These are phyloP conservation scores for Drosophila ercepeae DNA, from an alignment of 1,140 invertebrate species.

Conservation along the genomic window DNA sequence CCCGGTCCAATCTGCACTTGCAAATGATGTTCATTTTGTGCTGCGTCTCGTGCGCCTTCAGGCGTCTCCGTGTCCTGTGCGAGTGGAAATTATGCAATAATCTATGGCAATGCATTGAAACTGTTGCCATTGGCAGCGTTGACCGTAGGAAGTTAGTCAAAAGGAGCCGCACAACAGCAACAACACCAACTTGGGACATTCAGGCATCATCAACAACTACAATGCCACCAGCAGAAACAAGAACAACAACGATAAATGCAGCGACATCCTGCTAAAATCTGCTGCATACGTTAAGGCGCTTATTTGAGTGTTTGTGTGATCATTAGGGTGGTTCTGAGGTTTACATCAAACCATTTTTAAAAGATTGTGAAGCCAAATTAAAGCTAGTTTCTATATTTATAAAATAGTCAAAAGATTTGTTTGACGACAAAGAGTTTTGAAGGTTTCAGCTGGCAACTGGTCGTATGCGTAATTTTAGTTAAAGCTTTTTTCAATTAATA, in stretches of 20 bases:
- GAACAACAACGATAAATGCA: slow-evolving; percentile 15
- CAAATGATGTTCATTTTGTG: slow-evolving; percentile 70
- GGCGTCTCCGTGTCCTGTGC: slow-evolving; percentile 18
- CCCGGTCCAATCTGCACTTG: slow-evolving; percentile 59
- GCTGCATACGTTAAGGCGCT: slow-evolving; percentile 65
- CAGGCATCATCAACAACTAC: slow-evolving; percentile 15
- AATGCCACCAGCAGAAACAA: background rate
- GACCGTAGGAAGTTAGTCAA: slow-evolving; percentile 57
- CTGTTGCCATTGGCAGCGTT: slow-evolving; percentile 68
- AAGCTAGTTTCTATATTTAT: too few relatives aligned
- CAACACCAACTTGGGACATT: slow-evolving; percentile 14
- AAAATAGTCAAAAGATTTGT: background rate
- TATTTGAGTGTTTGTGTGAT: slow-evolving; percentile 14
- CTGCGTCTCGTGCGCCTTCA: background rate
- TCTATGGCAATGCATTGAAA: slow-evolving; percentile 71
- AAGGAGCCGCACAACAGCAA: slow-evolving; percentile 36
- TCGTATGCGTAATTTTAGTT: background rate
- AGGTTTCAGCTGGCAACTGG: background rate
- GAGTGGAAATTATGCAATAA: slow-evolving; percentile 76
- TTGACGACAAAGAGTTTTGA: background rate
- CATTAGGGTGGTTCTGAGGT: background rate
- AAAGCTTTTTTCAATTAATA: too few relatives aligned
- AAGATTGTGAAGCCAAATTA: too few relatives aligned
- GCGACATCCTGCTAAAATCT: slow-evolving; percentile 56
- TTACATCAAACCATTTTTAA: too few relatives aligned